These are phyloP conservation scores for Pelecanus crispus DNA, from an alignment of 2,113 vertebrate genomes.

Conservation along the genomic window DNA sequence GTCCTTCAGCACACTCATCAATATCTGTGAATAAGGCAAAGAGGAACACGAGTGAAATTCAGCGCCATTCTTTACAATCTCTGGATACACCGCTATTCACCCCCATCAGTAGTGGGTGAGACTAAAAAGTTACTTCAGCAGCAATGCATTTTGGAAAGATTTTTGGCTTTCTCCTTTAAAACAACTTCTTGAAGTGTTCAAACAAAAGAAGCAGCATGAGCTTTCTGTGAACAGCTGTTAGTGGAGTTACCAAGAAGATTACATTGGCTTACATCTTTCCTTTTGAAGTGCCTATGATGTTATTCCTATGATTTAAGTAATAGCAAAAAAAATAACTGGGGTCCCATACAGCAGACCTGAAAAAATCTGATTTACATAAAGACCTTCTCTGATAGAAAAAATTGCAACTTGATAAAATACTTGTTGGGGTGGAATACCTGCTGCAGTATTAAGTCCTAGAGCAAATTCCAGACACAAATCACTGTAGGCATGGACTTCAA, in stretches of 20 bases:
- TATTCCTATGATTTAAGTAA: neutral
- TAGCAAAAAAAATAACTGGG: neutral
- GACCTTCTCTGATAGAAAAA: neutral
- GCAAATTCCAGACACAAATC: neutral
- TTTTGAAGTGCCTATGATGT: slow-evolving; percentile 10
- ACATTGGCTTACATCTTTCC: neutral
- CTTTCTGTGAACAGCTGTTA: slow-evolving; percentile 9
- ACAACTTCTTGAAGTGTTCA: neutral
- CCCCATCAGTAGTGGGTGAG: neutral
- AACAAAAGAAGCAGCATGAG: neutral
- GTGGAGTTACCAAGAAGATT: neutral
- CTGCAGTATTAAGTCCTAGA: neutral
- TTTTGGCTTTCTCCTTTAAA: neutral
- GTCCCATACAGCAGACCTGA: neutral
- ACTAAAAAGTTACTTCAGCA: neutral
- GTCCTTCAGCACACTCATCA: slow-evolving; percentile 94
- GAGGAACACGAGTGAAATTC: neutral
- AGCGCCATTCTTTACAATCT: neutral
- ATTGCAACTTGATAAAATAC: neutral
- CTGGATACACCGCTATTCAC: rapidly evolving
- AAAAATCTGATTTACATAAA: neutral
- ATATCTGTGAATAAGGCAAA: slow-evolving; percentile 77
- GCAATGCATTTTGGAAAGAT: neutral
- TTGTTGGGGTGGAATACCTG: neutral
- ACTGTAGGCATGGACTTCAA: neutral